These are phyloP conservation scores for Amphipyra berbera DNA, from an alignment of 2,888 invertebrate species.

Conservation along the genomic window DNA sequence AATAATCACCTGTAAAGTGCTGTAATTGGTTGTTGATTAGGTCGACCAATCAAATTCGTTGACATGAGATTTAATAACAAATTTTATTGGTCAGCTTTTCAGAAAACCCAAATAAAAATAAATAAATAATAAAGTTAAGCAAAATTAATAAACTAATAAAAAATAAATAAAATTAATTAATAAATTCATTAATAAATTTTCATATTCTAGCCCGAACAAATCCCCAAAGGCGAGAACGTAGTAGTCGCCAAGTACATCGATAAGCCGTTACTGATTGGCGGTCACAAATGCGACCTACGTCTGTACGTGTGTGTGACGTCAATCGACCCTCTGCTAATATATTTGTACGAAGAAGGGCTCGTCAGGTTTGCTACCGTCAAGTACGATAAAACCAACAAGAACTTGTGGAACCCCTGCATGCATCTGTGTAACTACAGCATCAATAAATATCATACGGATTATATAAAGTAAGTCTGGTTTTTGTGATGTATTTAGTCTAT, in stretches of 20 bases:
- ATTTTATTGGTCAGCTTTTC: too few relatives aligned
- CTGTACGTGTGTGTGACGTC: conserved; percentile 98
- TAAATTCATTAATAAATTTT: background rate
- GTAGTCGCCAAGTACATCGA: conserved; percentile 97
- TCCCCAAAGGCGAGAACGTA: conserved; percentile 96
- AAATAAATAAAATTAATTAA: too few relatives aligned
- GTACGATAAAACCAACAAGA: conserved; percentile 97
- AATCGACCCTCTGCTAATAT: conserved; percentile 97
- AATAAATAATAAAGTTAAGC: too few relatives aligned
- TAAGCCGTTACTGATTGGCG: conserved; percentile 96
- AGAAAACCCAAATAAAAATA: too few relatives aligned
- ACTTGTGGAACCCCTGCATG: conserved; percentile 98
- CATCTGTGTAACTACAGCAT: conserved; percentile 99
- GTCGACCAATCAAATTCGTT: too few relatives aligned
- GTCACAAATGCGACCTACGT: conserved; percentile 98
- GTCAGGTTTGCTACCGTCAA: conserved; percentile 98
- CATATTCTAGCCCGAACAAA: conserved; percentile 94
- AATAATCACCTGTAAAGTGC: too few relatives aligned
- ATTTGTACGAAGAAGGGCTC: conserved; percentile 98
- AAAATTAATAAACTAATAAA: too few relatives aligned
- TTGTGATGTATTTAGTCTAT: background rate
- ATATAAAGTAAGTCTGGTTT: conserved; percentile 94
- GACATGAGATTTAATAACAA: too few relatives aligned
- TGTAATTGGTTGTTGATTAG: too few relatives aligned
- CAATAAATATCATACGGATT: conserved; percentile 98